Conservation (phyloP, 2,888 invertebrate genomes). For the Zeuzera pyrina region DNA sequence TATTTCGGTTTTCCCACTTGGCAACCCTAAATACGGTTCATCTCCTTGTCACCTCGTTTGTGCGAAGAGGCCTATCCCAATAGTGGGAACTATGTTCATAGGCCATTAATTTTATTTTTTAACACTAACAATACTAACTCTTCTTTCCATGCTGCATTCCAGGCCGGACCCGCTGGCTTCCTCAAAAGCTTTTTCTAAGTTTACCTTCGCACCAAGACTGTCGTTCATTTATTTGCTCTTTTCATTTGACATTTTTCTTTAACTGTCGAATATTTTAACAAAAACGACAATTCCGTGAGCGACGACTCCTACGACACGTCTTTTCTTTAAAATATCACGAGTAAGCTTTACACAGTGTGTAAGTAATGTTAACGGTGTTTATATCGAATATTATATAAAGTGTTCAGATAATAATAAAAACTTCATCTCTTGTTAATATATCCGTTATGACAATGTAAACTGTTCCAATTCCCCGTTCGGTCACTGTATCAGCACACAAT, state of each 20-base stretch:
- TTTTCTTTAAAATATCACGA: slow-evolving; percentile 42
- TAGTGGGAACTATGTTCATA: no score
- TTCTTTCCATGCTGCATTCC: slow-evolving; percentile 38
- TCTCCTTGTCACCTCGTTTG: no score
- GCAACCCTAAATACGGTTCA: no score
- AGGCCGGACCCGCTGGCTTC: slow-evolving; percentile 95
- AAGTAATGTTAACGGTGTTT: slow-evolving; percentile 42
- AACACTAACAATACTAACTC: slow-evolving; percentile 31
- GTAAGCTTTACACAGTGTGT: slow-evolving; percentile 53
- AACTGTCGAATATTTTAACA: slow-evolving; percentile 37
- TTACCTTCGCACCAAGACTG: slow-evolving; percentile 70
- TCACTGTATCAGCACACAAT: slow-evolving; percentile 60
- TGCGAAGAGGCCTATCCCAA: no score
- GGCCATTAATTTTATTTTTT: no score
- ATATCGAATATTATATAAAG: slow-evolving; percentile 49
- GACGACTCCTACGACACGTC: slow-evolving; percentile 47
- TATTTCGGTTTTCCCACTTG: no score
- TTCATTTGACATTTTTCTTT: slow-evolving; percentile 50
- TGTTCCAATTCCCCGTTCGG: slow-evolving; percentile 26
- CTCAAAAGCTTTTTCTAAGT: slow-evolving; percentile 95
- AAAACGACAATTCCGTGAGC: slow-evolving; percentile 43
- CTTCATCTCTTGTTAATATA: slow-evolving; percentile 38
- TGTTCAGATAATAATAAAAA: slow-evolving; percentile 61
- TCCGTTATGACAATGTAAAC: slow-evolving; percentile 16
- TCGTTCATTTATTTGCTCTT: slow-evolving; percentile 61